Conservation (phyloP, 2,797 vertebrate genomes). For the Helostoma temminkii region DNA sequence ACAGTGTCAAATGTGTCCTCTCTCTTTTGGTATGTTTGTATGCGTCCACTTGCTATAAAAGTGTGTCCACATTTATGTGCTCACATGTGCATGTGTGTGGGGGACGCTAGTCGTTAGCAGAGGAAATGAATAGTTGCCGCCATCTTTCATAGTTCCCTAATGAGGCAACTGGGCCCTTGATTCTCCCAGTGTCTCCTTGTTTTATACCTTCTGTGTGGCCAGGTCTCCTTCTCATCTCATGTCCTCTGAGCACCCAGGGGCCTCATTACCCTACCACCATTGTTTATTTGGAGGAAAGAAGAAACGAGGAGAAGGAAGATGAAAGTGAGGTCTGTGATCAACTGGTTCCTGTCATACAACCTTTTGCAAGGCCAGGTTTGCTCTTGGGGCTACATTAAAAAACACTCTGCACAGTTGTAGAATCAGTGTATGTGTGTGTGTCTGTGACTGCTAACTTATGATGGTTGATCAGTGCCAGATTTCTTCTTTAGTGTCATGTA, state of each 20-base stretch:
- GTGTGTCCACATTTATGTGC: slow-evolving; percentile 47
- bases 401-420: slow-evolving; percentile 1
- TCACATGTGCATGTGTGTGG: slow-evolving; percentile 24
- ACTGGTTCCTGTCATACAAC: slow-evolving; percentile 68
- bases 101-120: slow-evolving; percentile 59
- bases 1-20: slow-evolving; percentile 54
- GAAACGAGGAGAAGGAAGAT: slow-evolving; percentile 58
- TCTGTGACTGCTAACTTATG: slow-evolving; percentile 42
- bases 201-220: slow-evolving; percentile 74
- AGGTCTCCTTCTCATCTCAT: slow-evolving; percentile 71
- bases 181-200: slow-evolving; percentile 55
- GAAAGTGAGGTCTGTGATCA: slow-evolving; percentile 72
- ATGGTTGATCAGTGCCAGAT: slow-evolving; percentile 69
- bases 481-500: slow-evolving; percentile 69
- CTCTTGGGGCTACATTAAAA: slow-evolving; percentile 42
- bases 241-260: slow-evolving; percentile 74
- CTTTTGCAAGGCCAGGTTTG: slow-evolving; percentile 59
- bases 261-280: slow-evolving; percentile 76
- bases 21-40: slow-evolving; percentile 59
- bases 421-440: slow-evolving; percentile 10
- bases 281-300: slow-evolving; percentile 78
- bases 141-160: slow-evolving; percentile 75
- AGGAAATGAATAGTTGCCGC: slow-evolving; percentile 72
- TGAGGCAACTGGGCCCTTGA: slow-evolving; percentile 67
- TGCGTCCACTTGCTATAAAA: slow-evolving; percentile 22